Percentiles rank a stretch among this genome's conserved stretches.
Evolutionary conservation across 2,888 invertebrate genomes (phyloP).

Genomic region (Cylloceria caligata): DNA sequence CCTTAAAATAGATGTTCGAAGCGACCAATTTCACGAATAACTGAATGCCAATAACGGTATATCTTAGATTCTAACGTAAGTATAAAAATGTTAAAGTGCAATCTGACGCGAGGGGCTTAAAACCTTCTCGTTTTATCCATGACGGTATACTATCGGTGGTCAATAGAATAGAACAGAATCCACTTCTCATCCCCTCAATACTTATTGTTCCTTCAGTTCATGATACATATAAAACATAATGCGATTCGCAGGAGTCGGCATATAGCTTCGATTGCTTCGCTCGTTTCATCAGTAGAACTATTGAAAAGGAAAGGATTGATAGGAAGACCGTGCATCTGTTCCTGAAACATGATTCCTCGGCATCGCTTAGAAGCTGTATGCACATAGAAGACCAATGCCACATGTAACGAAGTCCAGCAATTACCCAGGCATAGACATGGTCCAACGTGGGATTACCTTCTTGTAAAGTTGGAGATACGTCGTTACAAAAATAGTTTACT

Average conservation of each 20-base stretch:
- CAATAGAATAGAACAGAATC: constrained; percentile 23
- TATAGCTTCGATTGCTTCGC: background rate
- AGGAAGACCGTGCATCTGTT: background rate
- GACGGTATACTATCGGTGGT: no score
- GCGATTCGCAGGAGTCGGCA: background rate
- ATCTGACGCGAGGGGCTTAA: no score
- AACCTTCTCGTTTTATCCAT: no score
- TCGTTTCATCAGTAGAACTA: background rate
- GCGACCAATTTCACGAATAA: no score
- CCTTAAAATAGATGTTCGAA: no score
- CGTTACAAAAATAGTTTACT: no score
- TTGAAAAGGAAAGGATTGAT: background rate
- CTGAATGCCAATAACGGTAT: no score
- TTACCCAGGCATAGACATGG: background rate
- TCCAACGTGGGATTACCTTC: background rate
- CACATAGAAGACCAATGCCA: background rate
- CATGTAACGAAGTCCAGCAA: background rate
- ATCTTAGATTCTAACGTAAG: no score
- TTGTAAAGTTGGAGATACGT: no score
- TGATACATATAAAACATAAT: background rate
- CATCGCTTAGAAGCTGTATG: background rate
- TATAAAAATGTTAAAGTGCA: no score
- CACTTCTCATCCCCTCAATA: constrained; percentile 38
- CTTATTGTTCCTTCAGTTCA: background rate
- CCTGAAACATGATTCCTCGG: background rate